Percentiles rank a stretch among this genome's conserved stretches.
Evolutionary conservation across 2,113 vertebrate genomes (phyloP).

Genomic region (Colaptes auratus): DNA sequence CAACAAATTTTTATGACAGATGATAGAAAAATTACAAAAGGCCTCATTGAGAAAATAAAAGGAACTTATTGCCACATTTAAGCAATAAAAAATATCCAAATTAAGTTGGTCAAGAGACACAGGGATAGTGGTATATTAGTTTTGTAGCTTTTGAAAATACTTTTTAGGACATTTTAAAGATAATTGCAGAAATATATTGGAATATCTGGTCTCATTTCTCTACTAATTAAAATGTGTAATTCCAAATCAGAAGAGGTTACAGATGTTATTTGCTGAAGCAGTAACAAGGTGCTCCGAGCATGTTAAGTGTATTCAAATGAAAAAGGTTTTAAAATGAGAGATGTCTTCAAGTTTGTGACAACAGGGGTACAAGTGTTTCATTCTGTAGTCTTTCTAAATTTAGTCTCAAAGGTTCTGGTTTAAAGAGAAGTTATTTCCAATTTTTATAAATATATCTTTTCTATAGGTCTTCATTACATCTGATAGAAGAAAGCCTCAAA

Average conservation of each 20-base stretch:
- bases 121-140: neutral
- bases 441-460: neutral
- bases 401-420: neutral
- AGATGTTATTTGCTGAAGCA: neutral
- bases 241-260: neutral
- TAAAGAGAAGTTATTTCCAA: neutral
- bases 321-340: neutral
- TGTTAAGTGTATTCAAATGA: neutral
- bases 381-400: neutral
- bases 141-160: neutral
- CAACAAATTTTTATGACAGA: conserved; percentile 51
- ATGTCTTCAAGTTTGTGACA: neutral
- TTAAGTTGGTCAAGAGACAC: neutral
- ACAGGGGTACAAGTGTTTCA: neutral
- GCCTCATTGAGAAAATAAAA: neutral
- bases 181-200: neutral
- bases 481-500: neutral
- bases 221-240: neutral
- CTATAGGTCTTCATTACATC: neutral
- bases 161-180: neutral
- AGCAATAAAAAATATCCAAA: neutral
- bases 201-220: neutral
- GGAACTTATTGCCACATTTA: neutral
- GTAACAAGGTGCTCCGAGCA: neutral
- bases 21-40: conserved; percentile 32